Evolutionary conservation across 2,888 invertebrate species (phyloP).

Genomic region (Anarsia innoxiella): DNA sequence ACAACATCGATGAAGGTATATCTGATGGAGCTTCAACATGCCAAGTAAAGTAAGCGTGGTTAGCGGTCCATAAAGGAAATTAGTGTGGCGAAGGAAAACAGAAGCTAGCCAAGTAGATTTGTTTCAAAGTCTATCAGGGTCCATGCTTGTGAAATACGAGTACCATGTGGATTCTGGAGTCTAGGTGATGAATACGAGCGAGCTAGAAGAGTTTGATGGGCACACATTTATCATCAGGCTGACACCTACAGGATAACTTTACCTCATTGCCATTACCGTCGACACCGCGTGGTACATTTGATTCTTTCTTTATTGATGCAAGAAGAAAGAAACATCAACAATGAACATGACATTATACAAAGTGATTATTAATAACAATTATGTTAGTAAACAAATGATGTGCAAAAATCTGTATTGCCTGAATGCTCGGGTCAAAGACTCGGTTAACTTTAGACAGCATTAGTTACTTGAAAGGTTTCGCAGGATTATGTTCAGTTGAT

Average conservation of each 20-base stretch:
- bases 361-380: slow-evolving; percentile 31
- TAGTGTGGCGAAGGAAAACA: slow-evolving; percentile 1
- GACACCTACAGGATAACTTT: slow-evolving; percentile 73
- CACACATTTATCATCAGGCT: slow-evolving; percentile 47
- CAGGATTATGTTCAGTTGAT: slow-evolving; percentile 15
- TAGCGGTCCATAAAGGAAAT: not conserved
- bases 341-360: slow-evolving; percentile 54
- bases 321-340: slow-evolving; percentile 75
- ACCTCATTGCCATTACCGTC: slow-evolving; percentile 95
- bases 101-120: not conserved
- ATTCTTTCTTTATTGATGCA: slow-evolving; percentile 83
- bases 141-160: not conserved
- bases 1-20: slow-evolving; percentile 15
- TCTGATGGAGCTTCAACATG: slow-evolving; percentile 11
- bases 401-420: slow-evolving; percentile 39
- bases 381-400: slow-evolving; percentile 27
- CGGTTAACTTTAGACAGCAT: no score
- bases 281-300: slow-evolving; percentile 97
- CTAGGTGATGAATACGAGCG: slow-evolving; percentile 7
- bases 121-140: not conserved
- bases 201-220: slow-evolving; percentile 20
- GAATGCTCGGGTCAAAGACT: no score
- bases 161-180: not conserved
- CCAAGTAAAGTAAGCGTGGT: slow-evolving; percentile 5
- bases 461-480: slow-evolving; percentile 17